phyloP scores from a whole-genome alignment of 2,888 invertebrate genomes.

The Adelognathus sp. region DNA sequence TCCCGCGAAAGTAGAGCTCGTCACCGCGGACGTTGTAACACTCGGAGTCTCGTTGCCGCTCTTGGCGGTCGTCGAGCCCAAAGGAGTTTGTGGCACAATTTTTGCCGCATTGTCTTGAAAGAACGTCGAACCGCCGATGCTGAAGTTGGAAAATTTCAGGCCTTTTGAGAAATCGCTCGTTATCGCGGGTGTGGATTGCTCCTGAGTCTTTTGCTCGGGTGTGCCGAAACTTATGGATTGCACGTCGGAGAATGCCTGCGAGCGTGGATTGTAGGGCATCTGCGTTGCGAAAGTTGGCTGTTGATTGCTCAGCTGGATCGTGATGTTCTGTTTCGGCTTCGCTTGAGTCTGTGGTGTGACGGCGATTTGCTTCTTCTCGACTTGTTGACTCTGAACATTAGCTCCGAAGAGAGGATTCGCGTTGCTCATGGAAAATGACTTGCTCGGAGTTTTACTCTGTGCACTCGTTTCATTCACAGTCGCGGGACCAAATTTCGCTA shows the following conservation, averaged over 20 bases:
- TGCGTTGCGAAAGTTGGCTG: slow-evolving; percentile 26
- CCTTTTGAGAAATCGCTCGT: slow-evolving; percentile 30
- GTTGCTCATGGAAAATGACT: slow-evolving; percentile 37
- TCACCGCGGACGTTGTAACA: not conserved
- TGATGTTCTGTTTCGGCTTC: slow-evolving; percentile 58
- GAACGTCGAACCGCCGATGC: slow-evolving; percentile 28
- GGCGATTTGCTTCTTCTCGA: slow-evolving; percentile 59
- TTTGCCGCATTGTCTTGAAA: slow-evolving; percentile 39
- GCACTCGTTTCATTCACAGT: slow-evolving; percentile 35
- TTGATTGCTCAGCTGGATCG: slow-evolving; percentile 50
- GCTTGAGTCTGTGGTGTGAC: slow-evolving; percentile 8
- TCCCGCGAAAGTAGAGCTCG: slow-evolving; percentile 14
- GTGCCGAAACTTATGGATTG: slow-evolving; percentile 63
- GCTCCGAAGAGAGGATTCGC: slow-evolving; percentile 40
- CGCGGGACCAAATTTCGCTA: slow-evolving; percentile 72
- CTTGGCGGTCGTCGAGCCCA: not conserved
- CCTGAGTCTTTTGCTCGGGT: slow-evolving; percentile 52
- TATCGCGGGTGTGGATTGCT: slow-evolving; percentile 22
- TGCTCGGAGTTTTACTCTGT: slow-evolving; percentile 53
- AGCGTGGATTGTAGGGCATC: slow-evolving; percentile 48
- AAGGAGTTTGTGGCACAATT: too few relatives aligned
- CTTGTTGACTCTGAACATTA: slow-evolving; percentile 59
- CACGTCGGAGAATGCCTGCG: slow-evolving; percentile 59
- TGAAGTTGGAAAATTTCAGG: slow-evolving; percentile 24
- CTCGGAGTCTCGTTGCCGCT: slow-evolving; percentile 12